phyloP scores from a whole-genome alignment of 2,797 vertebrate species.

The Fistularia commersonii region DNA sequence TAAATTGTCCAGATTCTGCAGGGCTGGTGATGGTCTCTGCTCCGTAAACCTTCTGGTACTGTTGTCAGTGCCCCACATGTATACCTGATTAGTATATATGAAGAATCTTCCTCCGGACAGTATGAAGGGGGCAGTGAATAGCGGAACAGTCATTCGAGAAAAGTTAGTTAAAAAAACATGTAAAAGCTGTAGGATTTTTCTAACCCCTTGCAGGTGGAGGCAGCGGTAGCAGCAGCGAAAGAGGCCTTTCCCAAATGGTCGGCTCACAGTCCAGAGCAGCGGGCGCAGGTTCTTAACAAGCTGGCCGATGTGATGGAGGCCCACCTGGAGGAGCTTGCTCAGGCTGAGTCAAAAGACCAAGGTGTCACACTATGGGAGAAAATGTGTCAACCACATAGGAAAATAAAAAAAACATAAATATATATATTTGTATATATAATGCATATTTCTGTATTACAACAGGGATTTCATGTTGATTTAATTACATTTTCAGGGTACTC shows the following conservation, averaged over 20 bases:
- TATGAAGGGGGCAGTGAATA: background rate
- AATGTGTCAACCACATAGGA: no score
- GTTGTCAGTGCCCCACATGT: no score
- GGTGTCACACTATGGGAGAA: constrained; percentile 64
- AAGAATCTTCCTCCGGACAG: no score
- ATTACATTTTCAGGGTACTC: no score
- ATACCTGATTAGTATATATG: no score
- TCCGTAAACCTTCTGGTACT: no score
- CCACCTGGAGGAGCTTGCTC: constrained; percentile 84
- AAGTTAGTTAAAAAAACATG: background rate
- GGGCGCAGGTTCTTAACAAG: constrained; percentile 81
- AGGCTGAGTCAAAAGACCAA: constrained; percentile 95
- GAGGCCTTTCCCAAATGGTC: constrained; percentile 89
- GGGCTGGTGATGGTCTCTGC: no score
- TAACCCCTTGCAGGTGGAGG: constrained; percentile 76
- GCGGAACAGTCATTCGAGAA: background rate
- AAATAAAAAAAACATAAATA: no score
- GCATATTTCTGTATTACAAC: no score
- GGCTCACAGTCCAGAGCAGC: constrained; percentile 76
- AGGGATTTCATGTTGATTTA: background rate
- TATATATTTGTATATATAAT: no score
- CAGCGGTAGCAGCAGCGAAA: constrained; percentile 86
- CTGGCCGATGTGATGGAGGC: constrained; percentile 88
- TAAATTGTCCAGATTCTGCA: no score
- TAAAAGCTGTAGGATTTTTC: no score